phyloP scores from a whole-genome alignment of 2,888 invertebrate species.

The Oligia strigilis region DNA sequence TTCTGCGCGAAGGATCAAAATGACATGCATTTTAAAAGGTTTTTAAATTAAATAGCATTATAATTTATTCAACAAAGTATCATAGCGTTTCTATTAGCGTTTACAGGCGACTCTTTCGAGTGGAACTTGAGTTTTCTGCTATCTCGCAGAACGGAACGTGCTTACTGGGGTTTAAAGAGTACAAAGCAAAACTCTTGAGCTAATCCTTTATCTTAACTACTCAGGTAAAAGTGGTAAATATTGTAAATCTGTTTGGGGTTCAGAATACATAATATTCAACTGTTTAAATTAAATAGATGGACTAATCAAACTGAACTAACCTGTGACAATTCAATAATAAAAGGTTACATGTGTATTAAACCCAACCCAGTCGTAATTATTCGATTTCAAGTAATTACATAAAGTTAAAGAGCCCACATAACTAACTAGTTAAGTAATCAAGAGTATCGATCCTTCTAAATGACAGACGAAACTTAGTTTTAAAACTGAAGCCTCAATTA shows the following conservation, averaged over 20 bases:
- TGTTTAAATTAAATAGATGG: constrained; percentile 14
- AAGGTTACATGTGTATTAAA: constrained; percentile 28
- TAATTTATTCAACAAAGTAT: constrained; percentile 16
- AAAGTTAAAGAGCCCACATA: constrained; percentile 23
- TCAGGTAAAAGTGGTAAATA: constrained; percentile 13
- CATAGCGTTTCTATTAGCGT: constrained; percentile 23
- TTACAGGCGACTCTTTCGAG: constrained; percentile 7
- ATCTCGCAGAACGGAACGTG: constrained; percentile 21
- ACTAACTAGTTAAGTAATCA: constrained; percentile 40
- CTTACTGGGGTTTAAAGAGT: constrained; percentile 15
- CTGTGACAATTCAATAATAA: constrained; percentile 34
- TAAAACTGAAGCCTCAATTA: constrained; percentile 58
- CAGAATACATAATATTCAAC: not conserved
- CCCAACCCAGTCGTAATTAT: constrained; percentile 19
- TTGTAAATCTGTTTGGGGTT: constrained; percentile 7
- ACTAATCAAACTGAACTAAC: not conserved
- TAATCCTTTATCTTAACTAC: constrained; percentile 33
- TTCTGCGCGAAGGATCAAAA: not conserved
- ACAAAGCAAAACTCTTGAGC: constrained; percentile 14
- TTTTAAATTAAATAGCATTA: constrained; percentile 19
- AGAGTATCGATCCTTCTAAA: constrained; percentile 40
- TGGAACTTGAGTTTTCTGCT: constrained; percentile 16
- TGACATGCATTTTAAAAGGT: not conserved
- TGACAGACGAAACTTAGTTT: constrained; percentile 53
- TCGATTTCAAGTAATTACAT: constrained; percentile 17